phyloP scores from a whole-genome alignment of 2,888 invertebrate species.

The Epirrhoe alternata region DNA sequence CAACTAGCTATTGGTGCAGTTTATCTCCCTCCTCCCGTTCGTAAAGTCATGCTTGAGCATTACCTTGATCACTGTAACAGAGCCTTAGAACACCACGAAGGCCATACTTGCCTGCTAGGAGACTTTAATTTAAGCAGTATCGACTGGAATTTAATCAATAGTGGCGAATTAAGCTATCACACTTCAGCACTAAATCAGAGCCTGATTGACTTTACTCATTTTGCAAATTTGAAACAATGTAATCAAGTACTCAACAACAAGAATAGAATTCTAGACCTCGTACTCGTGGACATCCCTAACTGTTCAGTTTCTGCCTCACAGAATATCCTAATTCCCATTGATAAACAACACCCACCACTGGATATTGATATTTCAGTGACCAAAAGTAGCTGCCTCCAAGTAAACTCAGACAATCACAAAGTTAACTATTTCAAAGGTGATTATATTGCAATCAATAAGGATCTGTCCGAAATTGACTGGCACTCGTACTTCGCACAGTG shows the following conservation, averaged over 20 bases:
- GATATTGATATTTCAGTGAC: neutral
- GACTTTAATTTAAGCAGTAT: constrained; percentile 11
- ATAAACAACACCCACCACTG: constrained; percentile 3
- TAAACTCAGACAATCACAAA: neutral
- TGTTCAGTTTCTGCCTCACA: neutral
- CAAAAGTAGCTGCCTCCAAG: neutral
- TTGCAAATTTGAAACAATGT: constrained; percentile 9
- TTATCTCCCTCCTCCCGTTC: constrained; percentile 9
- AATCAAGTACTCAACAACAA: neutral
- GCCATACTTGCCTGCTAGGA: constrained; percentile 4
- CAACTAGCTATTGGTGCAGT: constrained; percentile 8
- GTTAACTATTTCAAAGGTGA: constrained; percentile 1
- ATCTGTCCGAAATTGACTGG: constrained; percentile 3
- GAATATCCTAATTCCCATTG: neutral
- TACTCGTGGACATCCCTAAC: neutral
- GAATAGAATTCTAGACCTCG: constrained; percentile 6
- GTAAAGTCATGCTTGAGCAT: neutral
- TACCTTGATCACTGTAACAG: constrained; percentile 14
- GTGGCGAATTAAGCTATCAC: neutral
- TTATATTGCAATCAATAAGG: constrained; percentile 3
- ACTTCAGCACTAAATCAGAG: neutral
- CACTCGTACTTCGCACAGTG: neutral
- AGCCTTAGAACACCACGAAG: constrained; percentile 6
- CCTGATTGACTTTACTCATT: constrained; percentile 4
- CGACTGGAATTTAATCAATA: neutral